phyloP scores from a whole-genome alignment of 2,888 invertebrate species.

The Zelleria hepariella region DNA sequence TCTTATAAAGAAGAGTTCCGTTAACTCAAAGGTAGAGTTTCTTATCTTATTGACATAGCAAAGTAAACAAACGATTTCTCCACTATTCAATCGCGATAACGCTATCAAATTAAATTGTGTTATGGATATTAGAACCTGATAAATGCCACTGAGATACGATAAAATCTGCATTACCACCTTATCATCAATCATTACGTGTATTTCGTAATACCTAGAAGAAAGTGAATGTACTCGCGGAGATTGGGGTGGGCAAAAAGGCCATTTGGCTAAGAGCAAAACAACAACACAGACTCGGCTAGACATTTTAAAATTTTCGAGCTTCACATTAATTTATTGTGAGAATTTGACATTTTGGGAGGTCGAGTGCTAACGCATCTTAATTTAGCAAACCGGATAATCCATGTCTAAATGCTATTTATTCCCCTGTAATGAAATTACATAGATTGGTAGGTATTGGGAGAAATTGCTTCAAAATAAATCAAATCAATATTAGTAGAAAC shows the following conservation, averaged over 20 bases:
- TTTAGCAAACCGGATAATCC: background rate
- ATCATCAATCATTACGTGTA: conserved; percentile 30
- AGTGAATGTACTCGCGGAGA: conserved; percentile 22
- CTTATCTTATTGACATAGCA: background rate
- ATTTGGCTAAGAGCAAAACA: background rate
- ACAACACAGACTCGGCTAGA: background rate
- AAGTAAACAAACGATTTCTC: background rate
- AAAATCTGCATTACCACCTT: conserved; percentile 29
- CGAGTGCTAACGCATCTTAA: background rate
- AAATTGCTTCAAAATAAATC: too few species aligned
- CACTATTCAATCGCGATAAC: background rate
- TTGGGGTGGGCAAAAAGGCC: conserved; percentile 7
- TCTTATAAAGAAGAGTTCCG: background rate
- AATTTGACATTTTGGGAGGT: background rate
- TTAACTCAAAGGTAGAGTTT: background rate
- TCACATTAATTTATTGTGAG: background rate
- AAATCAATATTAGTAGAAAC: background rate
- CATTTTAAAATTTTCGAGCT: background rate
- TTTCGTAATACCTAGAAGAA: conserved; percentile 26
- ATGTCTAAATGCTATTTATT: too few species aligned
- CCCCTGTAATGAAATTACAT: too few species aligned
- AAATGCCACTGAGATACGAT: conserved; percentile 14
- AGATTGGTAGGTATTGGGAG: too few species aligned
- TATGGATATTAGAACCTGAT: conserved; percentile 12
- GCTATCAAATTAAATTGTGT: conserved; percentile 8